A percentile compares a stretch with the other conserved stretches of the same genome.
phyloP scores from a whole-genome alignment of 2,113 vertebrate genomes.

The Chrysemys picta region DNA sequence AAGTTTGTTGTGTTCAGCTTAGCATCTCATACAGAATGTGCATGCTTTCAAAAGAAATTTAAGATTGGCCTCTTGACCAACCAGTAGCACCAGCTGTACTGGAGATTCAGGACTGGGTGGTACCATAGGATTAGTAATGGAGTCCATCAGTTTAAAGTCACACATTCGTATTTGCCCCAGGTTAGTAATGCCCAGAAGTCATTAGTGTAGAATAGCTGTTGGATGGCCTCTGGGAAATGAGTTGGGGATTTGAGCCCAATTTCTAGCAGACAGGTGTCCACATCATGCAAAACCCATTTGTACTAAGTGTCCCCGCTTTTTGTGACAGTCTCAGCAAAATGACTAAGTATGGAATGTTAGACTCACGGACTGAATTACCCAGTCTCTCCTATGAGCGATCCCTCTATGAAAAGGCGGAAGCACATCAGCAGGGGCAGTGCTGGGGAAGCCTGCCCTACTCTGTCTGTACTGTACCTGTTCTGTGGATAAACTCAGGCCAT shows the following conservation, averaged over 20 bases:
- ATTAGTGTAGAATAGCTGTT: conserved; percentile 53
- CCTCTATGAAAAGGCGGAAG: conserved; percentile 11
- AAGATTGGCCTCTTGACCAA: not conserved
- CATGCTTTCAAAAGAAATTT: not conserved
- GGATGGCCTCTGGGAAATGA: conserved; percentile 56
- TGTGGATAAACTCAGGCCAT: not conserved
- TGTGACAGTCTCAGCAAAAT: conserved; percentile 27
- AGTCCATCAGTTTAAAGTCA: conserved; percentile 65
- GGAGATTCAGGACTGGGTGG: conserved; percentile 30
- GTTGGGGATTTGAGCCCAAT: conserved; percentile 61
- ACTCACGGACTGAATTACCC: not conserved
- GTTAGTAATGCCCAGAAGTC: conserved; percentile 62
- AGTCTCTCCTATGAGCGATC: conserved; percentile 1
- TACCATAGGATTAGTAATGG: conserved; percentile 54
- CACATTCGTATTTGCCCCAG: conserved; percentile 53
- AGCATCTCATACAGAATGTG: not conserved
- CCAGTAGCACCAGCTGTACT: not conserved
- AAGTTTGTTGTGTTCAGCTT: not conserved
- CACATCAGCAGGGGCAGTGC: not conserved
- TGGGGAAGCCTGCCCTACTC: not conserved
- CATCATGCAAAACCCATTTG: conserved; percentile 46
- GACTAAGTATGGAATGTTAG: not conserved
- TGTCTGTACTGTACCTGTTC: not conserved
- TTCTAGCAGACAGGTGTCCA: conserved; percentile 62
- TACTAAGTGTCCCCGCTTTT: conserved; percentile 44